Percentiles rank a stretch among this genome's conserved stretches.
These are phyloP conservation scores for Spondyliosoma cantharus DNA, from an alignment of 2,797 vertebrate species.

Conservation along the genomic window DNA sequence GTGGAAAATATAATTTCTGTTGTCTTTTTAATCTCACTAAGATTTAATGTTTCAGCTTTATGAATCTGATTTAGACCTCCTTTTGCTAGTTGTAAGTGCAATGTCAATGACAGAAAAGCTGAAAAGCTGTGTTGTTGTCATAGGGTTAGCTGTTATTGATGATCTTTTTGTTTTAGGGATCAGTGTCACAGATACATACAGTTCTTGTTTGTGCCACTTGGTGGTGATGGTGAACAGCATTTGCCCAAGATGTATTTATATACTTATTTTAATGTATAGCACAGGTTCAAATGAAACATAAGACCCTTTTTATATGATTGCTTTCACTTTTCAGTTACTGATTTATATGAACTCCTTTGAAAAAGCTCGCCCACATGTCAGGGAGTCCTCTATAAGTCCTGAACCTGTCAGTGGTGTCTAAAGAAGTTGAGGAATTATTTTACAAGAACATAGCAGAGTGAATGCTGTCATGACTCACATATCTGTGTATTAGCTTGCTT, in stretches of 20 bases:
- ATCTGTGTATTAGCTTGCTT: background rate
- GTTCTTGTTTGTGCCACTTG: constrained; percentile 71
- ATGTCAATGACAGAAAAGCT: too few species aligned
- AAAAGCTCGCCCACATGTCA: background rate
- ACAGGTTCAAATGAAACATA: constrained; percentile 2
- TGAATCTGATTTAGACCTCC: background rate
- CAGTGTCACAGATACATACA: background rate
- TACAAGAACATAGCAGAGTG: background rate
- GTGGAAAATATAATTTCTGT: background rate
- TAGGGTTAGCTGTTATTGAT: background rate
- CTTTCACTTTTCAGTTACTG: background rate
- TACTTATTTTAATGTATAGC: background rate
- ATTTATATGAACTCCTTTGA: background rate
- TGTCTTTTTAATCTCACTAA: background rate
- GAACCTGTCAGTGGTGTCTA: background rate
- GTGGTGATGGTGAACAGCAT: constrained; percentile 57
- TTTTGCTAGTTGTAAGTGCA: background rate
- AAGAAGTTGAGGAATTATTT: background rate
- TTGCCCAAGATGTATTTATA: constrained; percentile 9
- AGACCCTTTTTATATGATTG: background rate
- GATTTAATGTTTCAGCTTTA: background rate
- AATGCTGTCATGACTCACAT: background rate
- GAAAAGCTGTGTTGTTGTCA: background rate
- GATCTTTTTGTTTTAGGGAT: background rate
- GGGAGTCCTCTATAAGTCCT: background rate